These are phyloP conservation scores for Gobio gobio DNA, from an alignment of 2,113 vertebrate species.

Conservation along the genomic window DNA sequence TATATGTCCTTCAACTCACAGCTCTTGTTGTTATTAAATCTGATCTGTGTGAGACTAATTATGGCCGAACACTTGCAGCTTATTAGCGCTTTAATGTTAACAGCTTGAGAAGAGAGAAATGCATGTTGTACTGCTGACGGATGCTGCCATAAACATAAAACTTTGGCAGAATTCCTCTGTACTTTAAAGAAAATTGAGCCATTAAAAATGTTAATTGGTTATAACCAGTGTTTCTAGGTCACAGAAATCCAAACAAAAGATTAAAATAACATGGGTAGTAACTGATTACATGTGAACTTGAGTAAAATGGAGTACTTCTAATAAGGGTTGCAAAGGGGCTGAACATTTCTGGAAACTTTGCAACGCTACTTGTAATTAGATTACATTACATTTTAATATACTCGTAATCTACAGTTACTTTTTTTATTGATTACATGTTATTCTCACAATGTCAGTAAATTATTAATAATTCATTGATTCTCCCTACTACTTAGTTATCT, in stretches of 20 bases:
- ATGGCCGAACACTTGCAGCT: not conserved
- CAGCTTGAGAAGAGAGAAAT: not conserved
- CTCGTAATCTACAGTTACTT: not conserved
- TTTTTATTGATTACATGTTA: not conserved
- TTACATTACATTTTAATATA: not conserved
- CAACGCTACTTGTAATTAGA: no score
- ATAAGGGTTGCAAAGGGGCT: not conserved
- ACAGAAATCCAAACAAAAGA: no score
- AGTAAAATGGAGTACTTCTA: not conserved
- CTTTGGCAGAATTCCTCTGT: not conserved
- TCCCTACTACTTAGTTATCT: not conserved
- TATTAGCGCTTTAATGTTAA: not conserved
- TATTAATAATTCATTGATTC: no score
- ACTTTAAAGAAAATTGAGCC: not conserved
- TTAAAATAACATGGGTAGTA: not conserved
- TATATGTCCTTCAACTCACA: not conserved
- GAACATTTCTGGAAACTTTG: no score
- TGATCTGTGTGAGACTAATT: slow-evolving; percentile 31
- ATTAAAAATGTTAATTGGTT: no score
- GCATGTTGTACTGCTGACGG: not conserved
- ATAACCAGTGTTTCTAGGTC: no score
- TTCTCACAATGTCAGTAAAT: not conserved
- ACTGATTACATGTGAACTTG: not conserved
- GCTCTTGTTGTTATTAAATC: not conserved
- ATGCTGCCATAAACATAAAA: no score